Evolutionary conservation across 2,797 vertebrate genomes (phyloP), one percentile per base, ranked within the genome.

Genomic region (Xyrichtys novacula): DNA sequence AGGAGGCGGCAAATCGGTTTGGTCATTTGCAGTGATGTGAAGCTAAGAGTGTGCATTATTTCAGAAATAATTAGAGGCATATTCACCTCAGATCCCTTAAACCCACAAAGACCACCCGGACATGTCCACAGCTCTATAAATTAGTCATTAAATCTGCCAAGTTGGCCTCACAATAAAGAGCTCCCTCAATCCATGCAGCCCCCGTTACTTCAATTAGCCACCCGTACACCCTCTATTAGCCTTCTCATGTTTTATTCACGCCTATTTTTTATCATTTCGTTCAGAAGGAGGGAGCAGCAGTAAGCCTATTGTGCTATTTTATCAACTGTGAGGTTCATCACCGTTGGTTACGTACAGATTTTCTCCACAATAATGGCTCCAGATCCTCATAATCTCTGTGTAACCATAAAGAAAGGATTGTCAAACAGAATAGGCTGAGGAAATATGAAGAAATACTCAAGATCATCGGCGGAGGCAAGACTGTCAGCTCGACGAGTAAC

Each of bases 171-270:
- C 25, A 60, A 55, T 48, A 31, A 50, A 44, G n/a, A 50, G 47
- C 47, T 66, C 46, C 49, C 36, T 46, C 14, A 50, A 23, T 49
- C 16, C 10, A 32, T 17, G 34, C 16, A 22, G 26, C 16, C 1
- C 14, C 17, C 2, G 31, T 26, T 6, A 19, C 20, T 38, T 48
- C 19, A 59, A 25, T 63, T 56, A 54, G 56, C 26, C 34, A 19
- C 47, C 9, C 6, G 5, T 25, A n/a, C 55, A 32, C 8, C 32
- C 14, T 38, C 6, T 36, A 9, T 59, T 56, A 62, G 19, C 15
- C 5, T n/a, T 36, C 19, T 47, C 36, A 65, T 70, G 17, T 70
- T 64, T 63, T 61, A 72, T 68, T 74, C 39, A 62, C 31, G 47
- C 31, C 56, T 17, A 49, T 57, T 66, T 65, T 52, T 49, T 40